Base-by-base conservation (phyloP, 2,888 invertebrate genomes). In the Atethmia centrago region DNA sequence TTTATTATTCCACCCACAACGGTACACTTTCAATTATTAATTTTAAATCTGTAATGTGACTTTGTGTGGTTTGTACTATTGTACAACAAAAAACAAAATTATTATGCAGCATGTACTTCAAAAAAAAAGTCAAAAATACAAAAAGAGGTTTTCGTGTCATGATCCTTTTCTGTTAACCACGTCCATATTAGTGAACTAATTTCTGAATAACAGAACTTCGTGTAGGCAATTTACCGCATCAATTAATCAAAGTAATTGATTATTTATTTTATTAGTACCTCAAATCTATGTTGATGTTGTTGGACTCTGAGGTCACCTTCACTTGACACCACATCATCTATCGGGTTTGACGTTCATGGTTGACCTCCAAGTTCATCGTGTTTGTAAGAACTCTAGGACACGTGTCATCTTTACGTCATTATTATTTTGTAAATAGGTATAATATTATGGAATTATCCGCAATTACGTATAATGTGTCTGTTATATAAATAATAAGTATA, bases 291-390 rank as follows among this genome's bases (percentile, higher is more conserved):
- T 25, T 49, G 16, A 61, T 70, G 19, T 61, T 4, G 45, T n/a
- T 59, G 8, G 8, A 28, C n/a, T 28, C 47, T 47, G 14, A 40
- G 47, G 55, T 74, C 66, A 67, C 66, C 66, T 78, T 80, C 36
- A 62, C 19, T 45, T 14, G 21, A 47, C 14, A 58, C 45, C 49
- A 40, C 4, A 31, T 25, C 14, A 47, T 51, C 25, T 58, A 47
- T 51, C 55, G 19, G 7, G 49, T 19, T 36, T 10, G 10, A 53
- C 56, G n/a, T 10, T 25, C 25, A 53, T 53, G 3, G 4, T 14
- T 69, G 51, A 65, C 65, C 53, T 81, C 53, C 9, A 66, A 25
- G 16, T n/a, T n/a, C 14, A 42, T 14, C 25, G 4, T 55, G 42
- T 64, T 67, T 64, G 4, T 58, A 4, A 55, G 14, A 45, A 42